phyloP scores from a whole-genome alignment of 2,888 invertebrate genomes.

The Leucophora obtusa region DNA sequence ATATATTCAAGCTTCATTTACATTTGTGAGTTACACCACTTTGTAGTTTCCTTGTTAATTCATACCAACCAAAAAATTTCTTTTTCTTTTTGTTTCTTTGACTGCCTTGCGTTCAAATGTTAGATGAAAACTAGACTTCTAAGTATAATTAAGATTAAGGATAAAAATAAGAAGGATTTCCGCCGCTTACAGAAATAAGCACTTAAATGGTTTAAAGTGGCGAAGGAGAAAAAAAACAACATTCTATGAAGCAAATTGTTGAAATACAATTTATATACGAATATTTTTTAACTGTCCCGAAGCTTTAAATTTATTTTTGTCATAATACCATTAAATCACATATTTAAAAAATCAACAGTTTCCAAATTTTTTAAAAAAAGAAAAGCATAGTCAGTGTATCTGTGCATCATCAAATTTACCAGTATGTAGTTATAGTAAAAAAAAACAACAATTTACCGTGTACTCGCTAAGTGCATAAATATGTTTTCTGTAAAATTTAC shows the following conservation, averaged over 20 bases:
- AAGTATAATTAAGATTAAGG: conserved; percentile 77
- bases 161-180: conserved; percentile 76
- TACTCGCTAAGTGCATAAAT: conserved; percentile 77
- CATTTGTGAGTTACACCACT: too few species aligned
- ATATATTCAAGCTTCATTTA: too few species aligned
- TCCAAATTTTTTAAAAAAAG: conserved; percentile 38
- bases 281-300: neutral
- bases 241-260: conserved; percentile 41
- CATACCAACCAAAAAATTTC: neutral
- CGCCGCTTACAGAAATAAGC: conserved; percentile 67
- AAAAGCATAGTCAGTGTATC: conserved; percentile 44
- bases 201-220: conserved; percentile 62
- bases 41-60: too few species aligned
- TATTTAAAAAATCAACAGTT: too few species aligned
- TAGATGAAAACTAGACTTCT: conserved; percentile 64
- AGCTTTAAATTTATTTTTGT: conserved; percentile 36
- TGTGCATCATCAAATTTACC: conserved; percentile 57
- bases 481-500: conserved; percentile 71
- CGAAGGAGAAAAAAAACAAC: conserved; percentile 13
- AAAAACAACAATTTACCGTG: conserved; percentile 18
- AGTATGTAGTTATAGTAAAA: conserved; percentile 21
- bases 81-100: conserved; percentile 51
- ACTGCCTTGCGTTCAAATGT: conserved; percentile 34
- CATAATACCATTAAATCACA: conserved; percentile 53
- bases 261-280: conserved; percentile 5